A percentile compares a stretch with the other conserved stretches of the same genome.
Evolutionary conservation across 2,113 vertebrate genomes (phyloP).

Genomic region (Perognathus longimembris): DNA sequence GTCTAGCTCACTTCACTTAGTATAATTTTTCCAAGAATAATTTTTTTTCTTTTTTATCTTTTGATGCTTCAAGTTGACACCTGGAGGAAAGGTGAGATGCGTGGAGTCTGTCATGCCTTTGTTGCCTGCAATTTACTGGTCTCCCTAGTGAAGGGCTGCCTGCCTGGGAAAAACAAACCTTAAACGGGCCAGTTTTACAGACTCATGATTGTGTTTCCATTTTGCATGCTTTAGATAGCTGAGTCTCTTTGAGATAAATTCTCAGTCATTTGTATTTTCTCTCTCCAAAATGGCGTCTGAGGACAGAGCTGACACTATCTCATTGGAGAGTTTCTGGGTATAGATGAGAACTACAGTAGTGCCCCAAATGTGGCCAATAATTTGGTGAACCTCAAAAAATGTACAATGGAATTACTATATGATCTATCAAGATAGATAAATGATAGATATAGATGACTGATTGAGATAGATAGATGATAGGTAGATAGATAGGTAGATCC

Average conservation of each 20-base stretch:
- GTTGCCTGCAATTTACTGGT: neutral
- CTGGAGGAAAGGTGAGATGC: neutral
- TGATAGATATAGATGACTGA: neutral
- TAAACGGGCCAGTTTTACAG: neutral
- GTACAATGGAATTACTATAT: neutral
- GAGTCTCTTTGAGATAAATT: neutral
- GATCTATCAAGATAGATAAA: neutral
- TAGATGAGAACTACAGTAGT: neutral
- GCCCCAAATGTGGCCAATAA: neutral
- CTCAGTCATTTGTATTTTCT: neutral
- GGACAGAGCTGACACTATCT: neutral
- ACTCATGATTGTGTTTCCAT: neutral
- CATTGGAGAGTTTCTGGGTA: neutral
- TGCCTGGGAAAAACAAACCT: neutral
- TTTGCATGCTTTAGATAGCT: neutral
- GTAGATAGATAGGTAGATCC: neutral
- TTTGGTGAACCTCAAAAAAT: neutral
- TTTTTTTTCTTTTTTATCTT: conserved; percentile 13
- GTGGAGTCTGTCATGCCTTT: neutral
- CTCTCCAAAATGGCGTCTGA: neutral
- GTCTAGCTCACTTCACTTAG: no score
- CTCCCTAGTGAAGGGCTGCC: neutral
- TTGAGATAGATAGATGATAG: no score
- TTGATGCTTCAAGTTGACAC: neutral
- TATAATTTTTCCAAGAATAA: no score